phyloP scores from a whole-genome alignment of 2,797 vertebrate species.

The Sebastes goodei region DNA sequence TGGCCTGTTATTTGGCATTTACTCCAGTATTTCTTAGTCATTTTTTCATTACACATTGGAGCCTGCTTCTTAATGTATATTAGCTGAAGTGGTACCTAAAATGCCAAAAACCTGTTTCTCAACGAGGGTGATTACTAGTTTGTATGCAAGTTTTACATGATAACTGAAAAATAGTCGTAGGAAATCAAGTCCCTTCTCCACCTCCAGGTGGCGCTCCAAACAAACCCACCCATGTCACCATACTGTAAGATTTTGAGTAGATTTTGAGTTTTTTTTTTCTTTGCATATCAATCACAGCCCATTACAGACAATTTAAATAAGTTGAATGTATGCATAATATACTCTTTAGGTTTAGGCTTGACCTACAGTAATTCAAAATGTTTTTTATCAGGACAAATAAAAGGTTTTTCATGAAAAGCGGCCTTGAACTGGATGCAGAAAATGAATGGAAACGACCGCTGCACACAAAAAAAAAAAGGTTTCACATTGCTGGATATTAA shows the following conservation, averaged over 20 bases:
- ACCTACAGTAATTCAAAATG: constrained; percentile 48
- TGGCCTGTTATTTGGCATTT: constrained; percentile 52
- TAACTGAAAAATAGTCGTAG: neutral
- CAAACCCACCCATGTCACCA: constrained; percentile 7
- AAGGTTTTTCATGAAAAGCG: constrained; percentile 20
- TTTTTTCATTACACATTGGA: constrained; percentile 24
- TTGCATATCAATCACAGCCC: constrained; percentile 61
- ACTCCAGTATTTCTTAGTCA: constrained; percentile 52
- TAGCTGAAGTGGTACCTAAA: constrained; percentile 38
- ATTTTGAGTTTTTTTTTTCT: neutral
- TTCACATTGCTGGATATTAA: constrained; percentile 61
- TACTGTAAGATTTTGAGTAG: constrained; percentile 18
- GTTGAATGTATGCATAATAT: constrained; percentile 74
- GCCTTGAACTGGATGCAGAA: constrained; percentile 48
- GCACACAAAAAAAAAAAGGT: constrained; percentile 8
- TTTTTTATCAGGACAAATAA: constrained; percentile 43
- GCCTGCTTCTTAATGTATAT: constrained; percentile 36
- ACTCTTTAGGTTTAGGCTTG: constrained; percentile 36
- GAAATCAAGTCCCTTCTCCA: neutral
- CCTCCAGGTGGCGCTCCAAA: constrained; percentile 33
- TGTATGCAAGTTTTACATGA: constrained; percentile 60
- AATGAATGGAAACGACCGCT: constrained; percentile 31
- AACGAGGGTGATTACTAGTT: constrained; percentile 19
- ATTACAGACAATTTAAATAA: constrained; percentile 59
- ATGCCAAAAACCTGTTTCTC: constrained; percentile 61